Conservation (phyloP, 2,797 vertebrate species). For the Apogon hyalosoma region DNA sequence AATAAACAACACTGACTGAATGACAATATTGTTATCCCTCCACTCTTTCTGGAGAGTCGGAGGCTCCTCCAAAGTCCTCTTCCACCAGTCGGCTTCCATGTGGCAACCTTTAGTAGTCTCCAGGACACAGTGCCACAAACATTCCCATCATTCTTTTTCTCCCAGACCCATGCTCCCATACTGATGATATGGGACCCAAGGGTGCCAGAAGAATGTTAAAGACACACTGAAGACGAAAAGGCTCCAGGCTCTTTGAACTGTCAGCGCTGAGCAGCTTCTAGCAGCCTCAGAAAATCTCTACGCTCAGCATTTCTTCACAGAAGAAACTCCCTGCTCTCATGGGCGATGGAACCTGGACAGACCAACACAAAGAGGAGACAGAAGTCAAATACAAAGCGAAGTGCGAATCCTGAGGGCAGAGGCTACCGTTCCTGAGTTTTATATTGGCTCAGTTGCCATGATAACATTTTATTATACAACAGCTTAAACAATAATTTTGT, state of each 20-base stretch:
- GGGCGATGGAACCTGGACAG: constrained; percentile 95
- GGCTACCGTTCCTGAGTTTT: constrained; percentile 17
- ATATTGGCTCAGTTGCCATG: no score
- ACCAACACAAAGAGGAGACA: constrained; percentile 14
- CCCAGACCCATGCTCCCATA: constrained; percentile 49
- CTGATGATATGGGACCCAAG: constrained; percentile 49
- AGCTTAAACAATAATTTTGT: no score
- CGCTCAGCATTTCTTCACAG: constrained; percentile 93
- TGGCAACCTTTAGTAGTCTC: constrained; percentile 58
- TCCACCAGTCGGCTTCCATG: constrained; percentile 45
- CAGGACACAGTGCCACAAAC: constrained; percentile 66
- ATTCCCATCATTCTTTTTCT: constrained; percentile 40
- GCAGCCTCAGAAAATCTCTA: constrained; percentile 64
- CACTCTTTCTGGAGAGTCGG: constrained; percentile 63
- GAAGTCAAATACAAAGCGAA: neutral
- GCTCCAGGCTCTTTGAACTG: constrained; percentile 76
- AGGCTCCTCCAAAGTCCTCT: constrained; percentile 61
- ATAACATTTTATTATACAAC: no score
- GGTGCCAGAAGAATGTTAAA: constrained; percentile 72
- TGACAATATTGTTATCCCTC: constrained; percentile 70
- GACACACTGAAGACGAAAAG: constrained; percentile 66
- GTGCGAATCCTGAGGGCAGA: constrained; percentile 20
- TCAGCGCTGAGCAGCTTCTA: constrained; percentile 69
- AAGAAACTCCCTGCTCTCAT: constrained; percentile 91
- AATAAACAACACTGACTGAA: constrained; percentile 69